Evolutionary conservation across 2,113 vertebrate genomes (phyloP), one percentile per base, ranked within the genome.

Genomic region (Amphilophus citrinellus): DNA sequence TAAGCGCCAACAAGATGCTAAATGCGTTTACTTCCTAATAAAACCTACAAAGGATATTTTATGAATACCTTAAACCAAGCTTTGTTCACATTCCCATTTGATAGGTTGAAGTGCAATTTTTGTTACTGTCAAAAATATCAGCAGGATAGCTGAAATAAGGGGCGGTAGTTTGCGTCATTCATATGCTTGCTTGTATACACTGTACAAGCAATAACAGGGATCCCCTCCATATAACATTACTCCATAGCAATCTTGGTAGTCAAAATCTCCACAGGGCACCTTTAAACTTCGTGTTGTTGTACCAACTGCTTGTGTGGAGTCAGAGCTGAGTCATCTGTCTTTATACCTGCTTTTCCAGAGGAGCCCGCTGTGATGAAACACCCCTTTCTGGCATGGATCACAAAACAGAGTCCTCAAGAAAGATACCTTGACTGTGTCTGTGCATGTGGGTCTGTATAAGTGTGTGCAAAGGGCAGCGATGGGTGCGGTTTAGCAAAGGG

Each of bases 401-500:
- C 68, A 35, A 73, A 73, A 56, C 47, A 35, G 27, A 35, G 27
- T 56, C 13, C 47, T 73, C 18, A 35, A 56, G 68, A 73, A 73
- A 56, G 50, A 73, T 56, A 56, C 47, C 68, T 56, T 1, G 10
- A 32, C 27, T 24, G 22, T 35, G 47, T 56, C 27, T 6, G 0
- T 30, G 56, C 53, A 44, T 76, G 53, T 20, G 22, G 2, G 59
- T 35, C 53, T 62, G 61, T 61, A 15, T 35, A 17, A 35, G 30
- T 62, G 63, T 66, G 83, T 56, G 53, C 24, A 60, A 88, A 89
- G 75, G 65, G 65, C 50, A 76, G 83, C 4, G 15, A 84, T 71
- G 77, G 77, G 85, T 80, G 66, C 75, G 82, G 84, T 89, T 91
- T 65, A 83, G 47, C 24, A 84, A 82, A 76, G 47, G 78, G 77